These are phyloP conservation scores for Pogona vitticeps DNA, from an alignment of 2,113 vertebrate genomes.

Conservation along the genomic window DNA sequence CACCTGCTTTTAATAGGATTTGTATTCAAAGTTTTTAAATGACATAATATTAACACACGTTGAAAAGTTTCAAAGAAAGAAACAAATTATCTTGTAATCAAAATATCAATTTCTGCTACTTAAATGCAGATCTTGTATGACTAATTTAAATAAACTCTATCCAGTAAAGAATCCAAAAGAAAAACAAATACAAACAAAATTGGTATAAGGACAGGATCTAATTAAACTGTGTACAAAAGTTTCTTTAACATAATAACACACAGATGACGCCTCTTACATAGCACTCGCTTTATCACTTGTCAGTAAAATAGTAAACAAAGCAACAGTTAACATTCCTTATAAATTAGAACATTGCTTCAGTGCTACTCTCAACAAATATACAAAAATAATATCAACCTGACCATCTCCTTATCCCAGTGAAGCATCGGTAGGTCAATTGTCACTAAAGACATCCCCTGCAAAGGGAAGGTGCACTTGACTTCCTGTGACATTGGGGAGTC, in stretches of 20 bases:
- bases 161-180: slow-evolving; percentile 60
- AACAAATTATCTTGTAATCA: neutral
- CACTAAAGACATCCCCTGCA: slow-evolving; percentile 88
- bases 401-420: slow-evolving; percentile 72
- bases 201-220: slow-evolving; percentile 64
- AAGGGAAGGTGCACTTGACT: slow-evolving; percentile 85
- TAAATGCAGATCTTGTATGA: slow-evolving; percentile 43
- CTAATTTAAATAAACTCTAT: slow-evolving; percentile 53
- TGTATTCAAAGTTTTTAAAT: slow-evolving; percentile 44
- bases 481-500: slow-evolving; percentile 88
- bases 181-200: slow-evolving; percentile 62
- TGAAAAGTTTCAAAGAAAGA: slow-evolving; percentile 27
- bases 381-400: slow-evolving; percentile 86
- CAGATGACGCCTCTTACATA: slow-evolving; percentile 70
- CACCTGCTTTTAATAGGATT: slow-evolving; percentile 13
- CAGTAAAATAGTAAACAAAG: slow-evolving; percentile 81
- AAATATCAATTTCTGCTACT: slow-evolving; percentile 20
- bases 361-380: slow-evolving; percentile 82
- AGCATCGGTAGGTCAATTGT: slow-evolving; percentile 79
- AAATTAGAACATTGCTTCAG: slow-evolving; percentile 76
- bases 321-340: slow-evolving; percentile 78
- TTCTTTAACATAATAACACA: slow-evolving; percentile 72
- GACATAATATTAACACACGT: slow-evolving; percentile 30
- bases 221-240: slow-evolving; percentile 80
- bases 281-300: slow-evolving; percentile 68